phyloP scores from a whole-genome alignment of 2,888 invertebrate genomes.

The Bembecia ichneumoniformis region DNA sequence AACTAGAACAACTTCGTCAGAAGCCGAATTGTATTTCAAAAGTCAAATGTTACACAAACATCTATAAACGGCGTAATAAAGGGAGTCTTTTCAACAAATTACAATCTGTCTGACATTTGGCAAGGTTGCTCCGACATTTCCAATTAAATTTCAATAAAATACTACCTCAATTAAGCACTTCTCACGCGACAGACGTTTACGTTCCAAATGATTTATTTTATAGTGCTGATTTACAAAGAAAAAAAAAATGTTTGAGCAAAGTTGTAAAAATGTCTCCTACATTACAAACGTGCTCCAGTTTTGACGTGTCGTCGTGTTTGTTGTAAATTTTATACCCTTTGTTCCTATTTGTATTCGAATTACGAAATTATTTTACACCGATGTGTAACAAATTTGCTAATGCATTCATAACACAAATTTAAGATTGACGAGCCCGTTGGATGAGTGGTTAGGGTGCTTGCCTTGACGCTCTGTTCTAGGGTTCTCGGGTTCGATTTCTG shows the following conservation, averaged over 20 bases:
- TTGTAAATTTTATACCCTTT: conserved; percentile 23
- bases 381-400: neutral
- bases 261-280: conserved; percentile 10
- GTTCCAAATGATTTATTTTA: conserved; percentile 22
- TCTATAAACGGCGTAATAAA: no score
- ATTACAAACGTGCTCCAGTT: conserved; percentile 20
- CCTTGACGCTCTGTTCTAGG: no score
- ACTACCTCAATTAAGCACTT: conserved; percentile 4
- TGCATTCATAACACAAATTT: no score
- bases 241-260: conserved; percentile 15
- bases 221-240: conserved; percentile 10
- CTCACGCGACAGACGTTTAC: conserved; percentile 15
- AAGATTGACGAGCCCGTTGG: no score
- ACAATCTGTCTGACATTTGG: neutral
- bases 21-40: no score
- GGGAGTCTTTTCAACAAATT: no score
- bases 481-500: no score
- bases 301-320: conserved; percentile 17
- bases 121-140: conserved; percentile 3
- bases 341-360: conserved; percentile 13
- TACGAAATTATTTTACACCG: conserved; percentile 11
- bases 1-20: no score
- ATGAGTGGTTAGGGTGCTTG: no score
- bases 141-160: neutral
- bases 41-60: no score